Evolutionary conservation across 2,113 vertebrate genomes (phyloP).

Genomic region (Oriolus oriolus): DNA sequence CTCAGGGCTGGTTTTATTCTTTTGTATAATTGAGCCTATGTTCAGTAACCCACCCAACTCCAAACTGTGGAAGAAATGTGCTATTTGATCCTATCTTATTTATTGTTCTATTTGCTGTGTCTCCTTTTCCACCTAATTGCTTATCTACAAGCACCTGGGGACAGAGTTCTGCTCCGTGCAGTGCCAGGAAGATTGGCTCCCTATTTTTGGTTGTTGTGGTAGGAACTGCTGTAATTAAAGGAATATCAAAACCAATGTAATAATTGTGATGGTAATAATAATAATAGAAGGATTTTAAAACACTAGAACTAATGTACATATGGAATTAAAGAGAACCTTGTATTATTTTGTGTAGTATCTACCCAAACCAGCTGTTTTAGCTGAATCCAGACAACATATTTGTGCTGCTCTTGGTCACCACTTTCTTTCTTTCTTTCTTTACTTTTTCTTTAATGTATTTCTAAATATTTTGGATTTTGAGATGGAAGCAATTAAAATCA

Average conservation of each 20-base stretch:
- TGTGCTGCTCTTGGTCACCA: not conserved
- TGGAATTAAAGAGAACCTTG: not conserved
- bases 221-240: not conserved
- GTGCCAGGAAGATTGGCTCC: not conserved
- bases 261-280: not conserved
- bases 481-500: not conserved
- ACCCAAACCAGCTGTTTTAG: not conserved
- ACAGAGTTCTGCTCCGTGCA: not conserved
- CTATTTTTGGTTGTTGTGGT: not conserved
- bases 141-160: not conserved
- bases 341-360: not conserved
- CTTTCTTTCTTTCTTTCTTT: not conserved
- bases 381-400: not conserved
- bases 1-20: not conserved
- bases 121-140: not conserved
- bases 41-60: not conserved
- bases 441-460: not conserved
- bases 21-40: not conserved
- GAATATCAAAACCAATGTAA: accelerated
- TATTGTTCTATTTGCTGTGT: not conserved
- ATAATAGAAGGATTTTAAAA: not conserved
- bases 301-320: not conserved
- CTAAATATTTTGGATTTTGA: not conserved
- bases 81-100: not conserved
- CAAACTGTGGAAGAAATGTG: not conserved